Percentiles rank a stretch among this genome's conserved stretches.
These are phyloP conservation scores for Podarcis cretensis DNA, from an alignment of 2,113 vertebrate genomes.

Conservation along the genomic window DNA sequence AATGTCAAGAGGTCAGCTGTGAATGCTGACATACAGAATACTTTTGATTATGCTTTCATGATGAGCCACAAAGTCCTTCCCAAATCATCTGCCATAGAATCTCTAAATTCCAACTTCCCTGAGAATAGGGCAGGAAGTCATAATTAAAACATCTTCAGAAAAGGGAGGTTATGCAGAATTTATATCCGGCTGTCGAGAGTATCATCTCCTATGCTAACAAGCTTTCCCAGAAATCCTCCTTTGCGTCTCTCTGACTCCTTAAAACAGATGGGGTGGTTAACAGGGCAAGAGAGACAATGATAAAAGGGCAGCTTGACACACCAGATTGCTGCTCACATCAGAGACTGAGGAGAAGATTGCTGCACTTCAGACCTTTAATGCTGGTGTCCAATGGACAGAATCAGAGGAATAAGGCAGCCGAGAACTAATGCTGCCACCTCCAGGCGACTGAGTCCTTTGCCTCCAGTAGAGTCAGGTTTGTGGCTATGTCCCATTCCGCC, in stretches of 20 bases:
- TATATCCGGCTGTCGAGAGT: slow-evolving; percentile 55
- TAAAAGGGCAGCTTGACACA: slow-evolving; percentile 53
- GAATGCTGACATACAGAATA: slow-evolving; percentile 65
- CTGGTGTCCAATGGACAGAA: slow-evolving; percentile 95
- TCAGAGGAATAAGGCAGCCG: slow-evolving; percentile 95
- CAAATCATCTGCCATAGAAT: slow-evolving; percentile 62
- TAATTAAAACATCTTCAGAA: slow-evolving; percentile 72
- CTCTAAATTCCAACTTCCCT: slow-evolving; percentile 77
- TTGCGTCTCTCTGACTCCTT: slow-evolving; percentile 69
- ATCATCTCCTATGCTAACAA: slow-evolving; percentile 70
- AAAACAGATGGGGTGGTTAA: slow-evolving; percentile 68
- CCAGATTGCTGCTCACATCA: slow-evolving; percentile 57
- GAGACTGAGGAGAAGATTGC: slow-evolving; percentile 36
- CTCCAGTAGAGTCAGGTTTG: slow-evolving; percentile 78
- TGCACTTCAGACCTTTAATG: slow-evolving; percentile 78
- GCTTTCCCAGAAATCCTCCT: slow-evolving; percentile 53
- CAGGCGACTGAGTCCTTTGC: slow-evolving; percentile 92
- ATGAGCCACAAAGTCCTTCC: slow-evolving; percentile 61
- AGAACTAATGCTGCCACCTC: slow-evolving; percentile 92
- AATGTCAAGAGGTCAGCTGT: slow-evolving; percentile 45
- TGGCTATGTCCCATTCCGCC: slow-evolving; percentile 95
- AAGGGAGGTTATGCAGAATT: slow-evolving; percentile 64
- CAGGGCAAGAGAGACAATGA: slow-evolving; percentile 61
- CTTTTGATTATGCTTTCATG: slow-evolving; percentile 69
- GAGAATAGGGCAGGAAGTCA: slow-evolving; percentile 81